Evolutionary conservation across 2,797 vertebrate species (phyloP), one percentile per base, ranked within the genome.

Genomic region (Typhlichthys subterraneus): DNA sequence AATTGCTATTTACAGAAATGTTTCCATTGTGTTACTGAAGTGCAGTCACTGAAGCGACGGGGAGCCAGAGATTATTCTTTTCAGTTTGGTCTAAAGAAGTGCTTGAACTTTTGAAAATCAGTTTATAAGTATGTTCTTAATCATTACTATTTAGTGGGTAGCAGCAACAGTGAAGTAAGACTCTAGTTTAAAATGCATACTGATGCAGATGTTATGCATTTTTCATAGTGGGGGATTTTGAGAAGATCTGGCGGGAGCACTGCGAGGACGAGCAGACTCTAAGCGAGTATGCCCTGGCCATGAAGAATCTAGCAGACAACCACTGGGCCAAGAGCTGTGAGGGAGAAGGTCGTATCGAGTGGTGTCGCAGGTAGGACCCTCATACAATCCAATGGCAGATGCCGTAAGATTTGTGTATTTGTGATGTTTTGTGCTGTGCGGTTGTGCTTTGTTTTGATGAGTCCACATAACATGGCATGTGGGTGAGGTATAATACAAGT

Each of bases 171-270:
- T 31, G 5, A 33, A 57, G 12, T 46, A 19, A 45, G 13, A 38
- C 3, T 55, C 5, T 23, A 23, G 19, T 5, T 7, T 38, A 38
- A 38, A 17, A 52, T 29, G 31, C 33, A 45, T n/a, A 47, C 55
- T 19, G 53, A 1, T 45, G 15, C 47, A 63, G 5, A 33, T 45
- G 51, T 11, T 6, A 8, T n/a, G 1, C 15, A 0, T 45, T 55
- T 33, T 5, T 13, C 80, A 71, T 79, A 99, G 98, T 98, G 94
- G 97, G 97, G 10, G 96, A 99, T 88, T 99, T 99, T 84, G 95
- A 99, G 77, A 98, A 96, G 91, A 98, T 99, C 85, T 99, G 97
- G 98, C 92, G 95, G 14, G 97, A 99, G 81, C 98, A 99, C 88
- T 99, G 97, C 68, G 94, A 98, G 84, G 97, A 99, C 78, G 96